These are phyloP conservation scores for Chelonus insularis DNA, from an alignment of 1,140 invertebrate species.

Conservation along the genomic window DNA sequence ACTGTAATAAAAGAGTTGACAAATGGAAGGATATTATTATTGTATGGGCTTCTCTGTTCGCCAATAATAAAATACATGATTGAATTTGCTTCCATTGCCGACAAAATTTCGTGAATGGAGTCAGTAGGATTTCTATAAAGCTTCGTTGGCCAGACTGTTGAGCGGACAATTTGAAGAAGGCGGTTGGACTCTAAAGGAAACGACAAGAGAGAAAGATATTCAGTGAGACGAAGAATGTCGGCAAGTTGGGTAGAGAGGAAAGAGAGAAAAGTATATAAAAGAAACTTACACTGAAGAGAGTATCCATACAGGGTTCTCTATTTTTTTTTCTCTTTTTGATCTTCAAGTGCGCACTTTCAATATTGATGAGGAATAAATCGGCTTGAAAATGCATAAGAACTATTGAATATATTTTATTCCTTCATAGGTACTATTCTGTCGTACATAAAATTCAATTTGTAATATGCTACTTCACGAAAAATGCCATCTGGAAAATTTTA, in stretches of 20 bases:
- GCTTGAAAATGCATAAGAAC: slow-evolving; percentile 13
- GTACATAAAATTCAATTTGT: slow-evolving; percentile 3
- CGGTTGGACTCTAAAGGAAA: background rate
- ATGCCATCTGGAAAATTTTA: slow-evolving; percentile 7
- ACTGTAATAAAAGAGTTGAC: no score
- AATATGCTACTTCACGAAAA: background rate
- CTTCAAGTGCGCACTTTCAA: slow-evolving; percentile 6
- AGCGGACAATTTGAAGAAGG: slow-evolving; percentile 13
- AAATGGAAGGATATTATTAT: no score
- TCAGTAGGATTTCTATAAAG: slow-evolving; percentile 15
- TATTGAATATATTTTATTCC: background rate
- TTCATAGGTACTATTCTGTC: background rate
- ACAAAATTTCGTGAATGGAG: slow-evolving; percentile 5
- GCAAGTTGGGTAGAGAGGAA: background rate
- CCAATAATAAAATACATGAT: no score
- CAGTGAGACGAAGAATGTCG: slow-evolving; percentile 5
- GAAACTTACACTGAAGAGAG: slow-evolving; percentile 21
- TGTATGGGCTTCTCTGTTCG: no score
- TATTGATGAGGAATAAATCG: slow-evolving; percentile 26
- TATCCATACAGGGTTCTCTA: background rate
- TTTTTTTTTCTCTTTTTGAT: slow-evolving; percentile 2
- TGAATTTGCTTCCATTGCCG: background rate
- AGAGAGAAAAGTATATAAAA: slow-evolving; percentile 13
- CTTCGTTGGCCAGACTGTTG: background rate
- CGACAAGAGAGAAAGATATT: background rate